A percentile compares a stretch with the other conserved stretches of the same genome.
These are phyloP conservation scores for Tromatobia lineatoria DNA, from an alignment of 2,888 invertebrate species.

Conservation along the genomic window DNA sequence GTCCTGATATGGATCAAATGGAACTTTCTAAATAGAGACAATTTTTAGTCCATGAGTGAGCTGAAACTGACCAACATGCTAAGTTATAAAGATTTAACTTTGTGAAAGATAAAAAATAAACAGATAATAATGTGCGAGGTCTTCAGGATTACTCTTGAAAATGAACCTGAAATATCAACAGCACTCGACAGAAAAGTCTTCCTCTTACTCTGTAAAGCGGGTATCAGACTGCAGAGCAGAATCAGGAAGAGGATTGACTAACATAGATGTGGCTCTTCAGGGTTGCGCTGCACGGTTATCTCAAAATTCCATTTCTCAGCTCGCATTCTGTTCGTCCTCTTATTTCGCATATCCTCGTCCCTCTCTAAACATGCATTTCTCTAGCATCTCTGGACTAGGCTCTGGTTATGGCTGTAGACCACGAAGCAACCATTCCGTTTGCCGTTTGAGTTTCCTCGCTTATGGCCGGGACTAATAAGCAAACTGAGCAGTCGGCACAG, in stretches of 20 bases:
- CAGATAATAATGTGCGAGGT: neutral
- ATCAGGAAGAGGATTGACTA: conserved; percentile 15
- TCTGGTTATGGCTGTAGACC: neutral
- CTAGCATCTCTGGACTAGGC: neutral
- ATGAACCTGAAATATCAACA: neutral
- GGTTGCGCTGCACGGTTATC: neutral
- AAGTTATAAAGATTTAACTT: no score
- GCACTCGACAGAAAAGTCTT: neutral
- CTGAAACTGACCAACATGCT: no score
- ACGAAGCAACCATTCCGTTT: conserved; percentile 46
- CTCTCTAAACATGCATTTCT: conserved; percentile 14
- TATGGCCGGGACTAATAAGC: conserved; percentile 44
- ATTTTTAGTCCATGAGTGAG: no score
- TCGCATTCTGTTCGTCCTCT: neutral
- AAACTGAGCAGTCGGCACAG: conserved; percentile 21
- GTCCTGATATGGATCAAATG: no score
- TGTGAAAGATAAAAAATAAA: no score
- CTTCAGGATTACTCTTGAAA: neutral
- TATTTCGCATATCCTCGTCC: neutral
- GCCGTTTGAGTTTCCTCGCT: conserved; percentile 26
- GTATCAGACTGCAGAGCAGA: neutral
- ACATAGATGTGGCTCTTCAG: conserved; percentile 13
- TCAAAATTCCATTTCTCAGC: conserved; percentile 32
- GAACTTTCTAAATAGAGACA: no score
- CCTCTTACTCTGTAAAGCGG: neutral